Base-by-base conservation (phyloP, 2,113 vertebrate genomes). In the Glaucomys volans region DNA sequence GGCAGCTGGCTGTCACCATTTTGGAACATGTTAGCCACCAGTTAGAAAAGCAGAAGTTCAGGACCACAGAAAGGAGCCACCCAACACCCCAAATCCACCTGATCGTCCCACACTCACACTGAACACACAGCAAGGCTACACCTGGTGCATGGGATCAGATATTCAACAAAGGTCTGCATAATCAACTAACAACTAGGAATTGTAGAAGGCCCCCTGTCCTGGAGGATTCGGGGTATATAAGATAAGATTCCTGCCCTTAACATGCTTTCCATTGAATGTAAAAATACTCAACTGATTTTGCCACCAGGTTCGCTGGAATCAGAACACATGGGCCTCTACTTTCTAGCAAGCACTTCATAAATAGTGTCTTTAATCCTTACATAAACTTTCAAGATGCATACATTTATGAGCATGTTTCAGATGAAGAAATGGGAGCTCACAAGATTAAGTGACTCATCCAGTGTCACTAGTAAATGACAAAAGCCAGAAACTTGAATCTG, bases 81-180 rank as follows among this genome's bases (percentile, higher is more conserved):
- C 14, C 4, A 50, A 50, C 12, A 8, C 35, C 66, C 14, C n/a
- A 2, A 3, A 1, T 22, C 69, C 9, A 66, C 28, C 14, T 50
- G 2, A 8, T 4, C 5, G 20, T 8, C 32, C 30, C 7, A n/a
- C 16, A 4, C 8, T 17, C 4, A 59, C 5, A 13, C 28, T 16
- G 66, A 28, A 59, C n/a, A 12, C 26, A 8, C 5, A 67, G 32
- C 13, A 77, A 79, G 62, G 44, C 8, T 37, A 24, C 83, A 32
- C 40, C 24, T 4, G 18, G 26, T 57, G 14, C 47, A 9, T 32
- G 40, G n/a, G 13, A 0, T 44, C 14, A 12, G 57, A 24, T 10
- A 35, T 22, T 76, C 37, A 37, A 10, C 44, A 24, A 87, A 69
- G 57, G 76, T 13, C 35, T 54, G 4, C 12, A 28, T 7, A 37